Evolutionary conservation across 2,797 vertebrate species (phyloP), one percentile per base, ranked within the genome.

Genomic region (Atherinosoma microstoma): DNA sequence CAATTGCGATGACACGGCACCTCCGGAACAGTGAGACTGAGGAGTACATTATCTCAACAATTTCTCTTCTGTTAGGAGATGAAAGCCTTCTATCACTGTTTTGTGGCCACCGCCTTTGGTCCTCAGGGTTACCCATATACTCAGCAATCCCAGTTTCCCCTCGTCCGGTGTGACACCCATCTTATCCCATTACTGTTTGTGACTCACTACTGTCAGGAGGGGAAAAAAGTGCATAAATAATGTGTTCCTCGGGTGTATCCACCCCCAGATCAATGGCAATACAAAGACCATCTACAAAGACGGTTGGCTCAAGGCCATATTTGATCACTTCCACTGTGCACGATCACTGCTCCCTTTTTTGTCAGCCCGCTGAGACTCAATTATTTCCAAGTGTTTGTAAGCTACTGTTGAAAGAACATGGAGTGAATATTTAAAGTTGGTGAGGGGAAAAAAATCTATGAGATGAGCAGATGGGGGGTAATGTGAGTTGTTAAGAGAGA

Each of bases 361-460:
- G 88, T 87, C 85, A 67, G 72, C 82, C 92, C 89, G 1, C 84
- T 36, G 93, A 92, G 93, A 95, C 91, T 90, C 92, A 94, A 95
- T 95, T 95, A 94, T 94, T 93, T 94, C 92, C 86, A 91, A 92
- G 91, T 93, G 90, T 94, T 94, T 93, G 90, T 92, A 92, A 93
- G 93, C 92, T 91, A 89, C 90, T 90, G 92, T 93, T 91, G 90
- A 94, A 93, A 93, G 92, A 94, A 82, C 79, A 89, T 40, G 84
- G 76, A 89, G 84, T 84, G 84, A 90, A 90, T 91, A 90, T 88
- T 90, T 93, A 90, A 93, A 92, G 80, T 90, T 86, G 69, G 83
- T 62, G 65, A 83, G 72, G 80, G 76, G 58, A 84, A 74, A 79
- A 83, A 84, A 80, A 86, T 89, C 83, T 92, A 92, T 92, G 89